phyloP scores from a whole-genome alignment of 1,140 invertebrate species.

The Spodoptera litura region DNA sequence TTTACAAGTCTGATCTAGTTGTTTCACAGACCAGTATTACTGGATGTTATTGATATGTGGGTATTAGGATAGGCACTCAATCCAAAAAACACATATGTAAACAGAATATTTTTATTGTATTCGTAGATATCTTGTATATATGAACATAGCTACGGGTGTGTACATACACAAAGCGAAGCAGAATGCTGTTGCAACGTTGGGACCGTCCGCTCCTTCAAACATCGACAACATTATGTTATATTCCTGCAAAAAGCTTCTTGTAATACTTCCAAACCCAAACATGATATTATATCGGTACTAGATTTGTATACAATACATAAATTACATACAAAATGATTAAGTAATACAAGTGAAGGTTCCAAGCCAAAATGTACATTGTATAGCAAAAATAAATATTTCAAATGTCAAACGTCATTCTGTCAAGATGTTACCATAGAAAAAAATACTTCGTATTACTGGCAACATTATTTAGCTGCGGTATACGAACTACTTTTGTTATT shows the following conservation, averaged over 20 bases:
- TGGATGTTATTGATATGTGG: too few species aligned
- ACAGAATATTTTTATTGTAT: neutral
- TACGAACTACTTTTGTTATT: constrained; percentile 13
- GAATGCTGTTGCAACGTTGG: neutral
- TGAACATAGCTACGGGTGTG: neutral
- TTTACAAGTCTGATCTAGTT: too few species aligned
- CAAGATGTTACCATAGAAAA: neutral
- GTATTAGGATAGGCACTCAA: too few species aligned
- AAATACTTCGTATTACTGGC: neutral
- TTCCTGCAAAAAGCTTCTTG: neutral
- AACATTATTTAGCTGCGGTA: neutral
- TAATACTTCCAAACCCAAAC: neutral
- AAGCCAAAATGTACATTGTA: neutral
- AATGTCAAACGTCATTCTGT: neutral
- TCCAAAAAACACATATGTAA: too few species aligned
- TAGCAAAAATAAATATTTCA: constrained; percentile 1
- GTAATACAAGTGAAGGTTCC: constrained; percentile 9
- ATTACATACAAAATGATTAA: constrained; percentile 9
- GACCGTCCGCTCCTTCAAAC: neutral
- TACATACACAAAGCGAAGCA: neutral
- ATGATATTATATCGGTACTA: neutral
- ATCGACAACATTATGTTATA: neutral
- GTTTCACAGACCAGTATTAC: too few species aligned
- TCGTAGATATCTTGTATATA: neutral
- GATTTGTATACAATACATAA: constrained; percentile 1